Evolutionary conservation across 92 coral and sea anemone genomes (phyloP), one percentile per base, ranked within the genome.

Genomic region (Palythoa caribaeorum): DNA sequence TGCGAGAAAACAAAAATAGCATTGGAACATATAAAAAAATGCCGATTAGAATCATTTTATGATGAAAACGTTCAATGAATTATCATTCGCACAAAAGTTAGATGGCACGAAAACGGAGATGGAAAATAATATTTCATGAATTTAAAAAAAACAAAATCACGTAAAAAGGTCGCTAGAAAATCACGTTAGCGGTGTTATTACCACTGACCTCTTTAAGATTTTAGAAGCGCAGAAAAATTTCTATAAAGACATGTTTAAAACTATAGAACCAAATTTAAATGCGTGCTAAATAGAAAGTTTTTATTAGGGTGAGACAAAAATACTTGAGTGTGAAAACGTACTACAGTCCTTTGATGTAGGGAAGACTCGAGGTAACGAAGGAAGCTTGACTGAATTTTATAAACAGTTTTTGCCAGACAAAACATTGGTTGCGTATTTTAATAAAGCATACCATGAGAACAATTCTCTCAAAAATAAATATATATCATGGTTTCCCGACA

Each of bases 391-490:
- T 10, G 71, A 65, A 20, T 65, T 1, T 65, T 65, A 65, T 20
- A 65, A 65, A 11, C 11, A 15, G 15, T 65, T 65, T 20, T 65
- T 15, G 20, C 21, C 71, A 65, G 71, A 20, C 7, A 11, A 65
- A 12, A 65, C 17, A 65, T 20, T 6, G 17, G 71, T 28, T 2
- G 17, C 20, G 36, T 6, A 7, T 65, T 17, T 17, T 65, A 76
- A 86, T 20, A 13, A 65, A 72, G 77, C 83, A 3, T 86, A 59
- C 76, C 72, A 86, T 62, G 35, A 74, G 1, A 81, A 81, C 11
- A 44, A 86, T 74, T 55, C 63, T 86, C 89, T n/a, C 84, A 86
- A 76, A 75, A 86, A 86, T 83, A 86, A 78, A 75, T 84, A 68
- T 63, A 74, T 40, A 63, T 86, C n/a, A 38, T 83, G 48, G 44